Conservation (phyloP, 2,888 invertebrate genomes). For the Gymnocheta viridis region DNA sequence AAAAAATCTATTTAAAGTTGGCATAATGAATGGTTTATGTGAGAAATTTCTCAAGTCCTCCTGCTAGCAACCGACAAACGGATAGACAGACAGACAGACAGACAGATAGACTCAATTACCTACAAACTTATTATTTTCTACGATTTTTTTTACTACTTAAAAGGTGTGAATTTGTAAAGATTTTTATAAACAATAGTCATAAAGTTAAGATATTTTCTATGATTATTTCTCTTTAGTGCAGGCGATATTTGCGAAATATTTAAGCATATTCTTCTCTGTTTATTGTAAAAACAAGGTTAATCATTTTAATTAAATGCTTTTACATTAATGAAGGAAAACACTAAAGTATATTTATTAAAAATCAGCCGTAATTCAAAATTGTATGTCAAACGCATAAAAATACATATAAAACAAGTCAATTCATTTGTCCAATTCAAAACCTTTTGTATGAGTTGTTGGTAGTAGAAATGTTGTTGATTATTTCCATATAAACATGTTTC, state of each 20-base stretch:
- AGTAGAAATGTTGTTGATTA: too few relatives aligned
- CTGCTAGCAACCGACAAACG: constrained; percentile 6
- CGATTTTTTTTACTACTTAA: constrained; percentile 1
- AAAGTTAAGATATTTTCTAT: constrained; percentile 9
- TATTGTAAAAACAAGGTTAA: constrained; percentile 47
- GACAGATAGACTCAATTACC: constrained; percentile 48
- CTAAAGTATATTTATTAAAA: background rate
- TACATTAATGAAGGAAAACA: background rate
- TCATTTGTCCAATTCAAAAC: too few relatives aligned
- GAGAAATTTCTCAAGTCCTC: constrained; percentile 67
- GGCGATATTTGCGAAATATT: constrained; percentile 49
- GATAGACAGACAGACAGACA: constrained; percentile 28
- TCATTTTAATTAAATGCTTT: background rate
- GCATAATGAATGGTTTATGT: constrained; percentile 54
- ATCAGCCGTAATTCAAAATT: background rate
- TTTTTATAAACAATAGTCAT: constrained; percentile 48
- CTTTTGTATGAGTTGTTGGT: too few relatives aligned
- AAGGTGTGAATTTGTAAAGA: constrained; percentile 60
- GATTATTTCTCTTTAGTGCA: constrained; percentile 18
- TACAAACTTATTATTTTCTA: constrained; percentile 14
- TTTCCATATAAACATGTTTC: too few relatives aligned
- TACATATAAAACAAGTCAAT: background rate
- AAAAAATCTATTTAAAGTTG: background rate
- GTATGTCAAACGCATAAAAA: background rate
- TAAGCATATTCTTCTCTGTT: constrained; percentile 5